These are phyloP conservation scores for Chiroxiphia lanceolata DNA, from an alignment of 2,797 vertebrate genomes.

Conservation along the genomic window DNA sequence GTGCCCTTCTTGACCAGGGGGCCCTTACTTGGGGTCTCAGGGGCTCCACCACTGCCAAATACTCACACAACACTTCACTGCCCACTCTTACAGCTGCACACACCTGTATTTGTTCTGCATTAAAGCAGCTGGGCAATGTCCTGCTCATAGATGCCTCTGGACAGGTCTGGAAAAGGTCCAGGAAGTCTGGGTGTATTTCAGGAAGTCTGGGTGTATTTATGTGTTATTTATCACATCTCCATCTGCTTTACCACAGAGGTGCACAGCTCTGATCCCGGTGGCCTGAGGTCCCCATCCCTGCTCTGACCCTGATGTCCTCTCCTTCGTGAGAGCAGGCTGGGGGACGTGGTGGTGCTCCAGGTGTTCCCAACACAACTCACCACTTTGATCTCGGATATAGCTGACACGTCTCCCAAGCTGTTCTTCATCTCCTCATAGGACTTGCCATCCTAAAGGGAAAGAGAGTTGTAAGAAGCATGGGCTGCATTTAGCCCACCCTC, in stretches of 20 bases:
- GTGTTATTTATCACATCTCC: not conserved
- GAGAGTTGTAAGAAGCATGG: not conserved
- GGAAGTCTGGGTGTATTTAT: not conserved
- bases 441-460: constrained; percentile 79
- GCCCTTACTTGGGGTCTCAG: not conserved
- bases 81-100: not conserved
- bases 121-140: not conserved
- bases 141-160: not conserved
- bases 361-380: constrained; percentile 76
- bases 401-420: constrained; percentile 74
- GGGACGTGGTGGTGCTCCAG: accelerated
- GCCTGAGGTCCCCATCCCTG: not conserved
- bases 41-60: not conserved
- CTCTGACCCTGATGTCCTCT: not conserved
- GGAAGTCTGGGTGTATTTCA: not conserved
- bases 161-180: not conserved
- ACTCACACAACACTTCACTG: not conserved
- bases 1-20: not conserved
- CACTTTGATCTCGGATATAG: constrained; percentile 83
- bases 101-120: not conserved
- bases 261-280: not conserved
- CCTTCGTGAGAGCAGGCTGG: accelerated
- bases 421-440: constrained; percentile 86
- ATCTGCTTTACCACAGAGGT: not conserved
- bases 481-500: not conserved